phyloP scores from a whole-genome alignment of 1,140 invertebrate genomes.

The Drosophila punjabiensis region DNA sequence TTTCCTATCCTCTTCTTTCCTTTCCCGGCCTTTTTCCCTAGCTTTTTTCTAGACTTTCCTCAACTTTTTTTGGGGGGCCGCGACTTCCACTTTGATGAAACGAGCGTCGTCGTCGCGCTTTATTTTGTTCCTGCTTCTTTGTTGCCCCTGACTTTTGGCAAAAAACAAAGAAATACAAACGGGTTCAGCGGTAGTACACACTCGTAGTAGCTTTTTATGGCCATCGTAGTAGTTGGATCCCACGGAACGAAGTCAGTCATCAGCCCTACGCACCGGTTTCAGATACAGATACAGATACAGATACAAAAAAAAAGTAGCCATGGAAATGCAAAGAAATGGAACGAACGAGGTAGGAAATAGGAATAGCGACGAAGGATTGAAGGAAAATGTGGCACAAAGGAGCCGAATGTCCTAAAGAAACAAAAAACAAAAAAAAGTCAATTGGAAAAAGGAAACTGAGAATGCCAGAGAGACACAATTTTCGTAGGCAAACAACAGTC shows the following conservation, averaged over 20 bases:
- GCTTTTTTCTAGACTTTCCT: constrained; percentile 16
- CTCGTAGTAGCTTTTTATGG: constrained; percentile 56
- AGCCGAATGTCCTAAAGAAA: neutral
- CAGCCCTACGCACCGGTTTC: constrained; percentile 18
- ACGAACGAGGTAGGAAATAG: constrained; percentile 33
- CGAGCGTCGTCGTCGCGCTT: constrained; percentile 27
- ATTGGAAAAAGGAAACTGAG: constrained; percentile 3
- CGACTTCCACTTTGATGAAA: constrained; percentile 61
- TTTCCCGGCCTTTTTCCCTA: constrained; percentile 19
- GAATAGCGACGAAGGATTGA: constrained; percentile 14
- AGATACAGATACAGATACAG: neutral
- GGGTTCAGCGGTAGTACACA: constrained; percentile 46
- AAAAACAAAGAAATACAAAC: constrained; percentile 18
- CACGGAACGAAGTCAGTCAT: constrained; percentile 33
- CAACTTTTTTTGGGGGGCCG: constrained; percentile 19
- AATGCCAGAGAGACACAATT: constrained; percentile 25
- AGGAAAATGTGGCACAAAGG: constrained; percentile 72
- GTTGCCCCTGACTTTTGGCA: constrained; percentile 54
- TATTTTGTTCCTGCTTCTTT: constrained; percentile 24
- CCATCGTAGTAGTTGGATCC: constrained; percentile 28
- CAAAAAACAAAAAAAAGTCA: neutral
- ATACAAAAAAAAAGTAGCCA: neutral
- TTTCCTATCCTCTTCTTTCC: constrained; percentile 16
- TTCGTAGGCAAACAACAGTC: constrained; percentile 22
- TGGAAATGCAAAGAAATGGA: constrained; percentile 41